phyloP scores from a whole-genome alignment of 2,113 vertebrate genomes.

The Cynoglossus semilaevis region DNA sequence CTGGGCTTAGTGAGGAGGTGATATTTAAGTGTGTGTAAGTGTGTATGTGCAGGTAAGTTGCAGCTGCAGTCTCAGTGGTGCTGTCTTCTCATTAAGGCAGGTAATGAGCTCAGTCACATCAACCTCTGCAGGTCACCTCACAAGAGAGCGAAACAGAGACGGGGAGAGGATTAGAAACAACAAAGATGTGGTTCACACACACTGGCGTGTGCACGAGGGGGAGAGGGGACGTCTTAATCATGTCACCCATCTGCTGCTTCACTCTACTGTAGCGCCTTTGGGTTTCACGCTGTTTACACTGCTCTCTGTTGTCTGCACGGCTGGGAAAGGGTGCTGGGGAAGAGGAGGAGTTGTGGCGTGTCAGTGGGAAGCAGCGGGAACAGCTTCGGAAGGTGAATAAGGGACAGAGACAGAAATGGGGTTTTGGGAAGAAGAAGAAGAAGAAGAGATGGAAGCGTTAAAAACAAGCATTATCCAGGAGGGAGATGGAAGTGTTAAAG shows the following conservation, averaged over 20 bases:
- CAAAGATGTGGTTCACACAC: slow-evolving; percentile 41
- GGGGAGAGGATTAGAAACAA: slow-evolving; percentile 52
- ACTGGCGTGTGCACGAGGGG: slow-evolving; percentile 32
- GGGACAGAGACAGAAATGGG: slow-evolving; percentile 60
- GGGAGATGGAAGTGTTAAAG: slow-evolving; percentile 58
- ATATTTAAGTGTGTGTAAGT: slow-evolving; percentile 48
- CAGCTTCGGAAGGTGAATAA: slow-evolving; percentile 8
- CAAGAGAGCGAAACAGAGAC: slow-evolving; percentile 35
- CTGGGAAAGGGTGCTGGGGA: slow-evolving; percentile 23
- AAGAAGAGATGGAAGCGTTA: slow-evolving; percentile 42
- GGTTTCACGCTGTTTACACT: slow-evolving; percentile 63
- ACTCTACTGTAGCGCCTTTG: slow-evolving; percentile 60
- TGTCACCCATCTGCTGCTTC: slow-evolving; percentile 62
- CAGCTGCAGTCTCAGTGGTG: slow-evolving; percentile 67
- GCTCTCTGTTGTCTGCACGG: slow-evolving; percentile 13
- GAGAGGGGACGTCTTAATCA: slow-evolving; percentile 65
- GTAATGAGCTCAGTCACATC: slow-evolving; percentile 74
- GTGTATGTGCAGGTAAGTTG: slow-evolving; percentile 59
- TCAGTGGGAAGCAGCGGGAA: slow-evolving; percentile 9
- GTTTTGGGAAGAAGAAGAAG: slow-evolving; percentile 1
- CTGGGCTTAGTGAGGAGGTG: slow-evolving; percentile 46
- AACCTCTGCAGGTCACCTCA: slow-evolving; percentile 69
- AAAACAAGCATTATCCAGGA: slow-evolving; percentile 51
- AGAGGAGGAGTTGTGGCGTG: slow-evolving; percentile 17
- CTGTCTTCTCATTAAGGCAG: slow-evolving; percentile 74